Evolutionary conservation across 2,888 invertebrate species (phyloP).

Genomic region (Philhelius pedissequus): DNA sequence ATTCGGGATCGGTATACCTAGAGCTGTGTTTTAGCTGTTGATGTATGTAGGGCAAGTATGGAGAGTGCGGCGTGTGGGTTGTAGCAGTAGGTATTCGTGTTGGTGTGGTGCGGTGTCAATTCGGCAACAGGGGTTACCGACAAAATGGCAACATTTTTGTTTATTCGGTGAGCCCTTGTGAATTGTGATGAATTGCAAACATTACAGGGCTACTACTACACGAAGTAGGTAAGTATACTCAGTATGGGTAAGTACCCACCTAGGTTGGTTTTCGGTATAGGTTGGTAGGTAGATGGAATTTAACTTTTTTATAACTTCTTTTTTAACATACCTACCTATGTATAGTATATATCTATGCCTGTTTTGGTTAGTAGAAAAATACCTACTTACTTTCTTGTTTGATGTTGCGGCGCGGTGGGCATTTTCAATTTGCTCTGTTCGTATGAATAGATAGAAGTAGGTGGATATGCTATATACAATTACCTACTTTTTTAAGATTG

Average conservation of each 20-base stretch:
- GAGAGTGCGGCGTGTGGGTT: no score
- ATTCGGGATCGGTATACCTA: neutral
- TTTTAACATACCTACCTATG: neutral
- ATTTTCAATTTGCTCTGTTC: neutral
- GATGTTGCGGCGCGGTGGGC: neutral
- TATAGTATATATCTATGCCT: no score
- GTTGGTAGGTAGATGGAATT: conserved; percentile 15
- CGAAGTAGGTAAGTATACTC: neutral
- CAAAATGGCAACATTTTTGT: conserved; percentile 73
- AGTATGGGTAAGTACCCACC: neutral
- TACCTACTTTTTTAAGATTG: neutral
- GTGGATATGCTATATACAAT: neutral
- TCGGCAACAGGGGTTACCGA: conserved; percentile 70
- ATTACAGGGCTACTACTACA: conserved; percentile 44
- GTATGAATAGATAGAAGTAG: neutral
- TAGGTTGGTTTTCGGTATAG: neutral
- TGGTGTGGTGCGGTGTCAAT: conserved; percentile 31
- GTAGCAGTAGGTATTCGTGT: neutral
- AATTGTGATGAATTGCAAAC: conserved; percentile 69
- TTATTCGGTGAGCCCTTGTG: conserved; percentile 71
- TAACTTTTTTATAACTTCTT: neutral
- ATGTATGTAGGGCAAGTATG: no score
- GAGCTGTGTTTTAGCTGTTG: neutral
- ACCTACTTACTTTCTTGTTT: conserved; percentile 4
- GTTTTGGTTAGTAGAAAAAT: no score